Percentiles rank a stretch among this genome's conserved stretches.
phyloP scores from a whole-genome alignment of 2,797 vertebrate species.

The Melopsittacus undulatus region DNA sequence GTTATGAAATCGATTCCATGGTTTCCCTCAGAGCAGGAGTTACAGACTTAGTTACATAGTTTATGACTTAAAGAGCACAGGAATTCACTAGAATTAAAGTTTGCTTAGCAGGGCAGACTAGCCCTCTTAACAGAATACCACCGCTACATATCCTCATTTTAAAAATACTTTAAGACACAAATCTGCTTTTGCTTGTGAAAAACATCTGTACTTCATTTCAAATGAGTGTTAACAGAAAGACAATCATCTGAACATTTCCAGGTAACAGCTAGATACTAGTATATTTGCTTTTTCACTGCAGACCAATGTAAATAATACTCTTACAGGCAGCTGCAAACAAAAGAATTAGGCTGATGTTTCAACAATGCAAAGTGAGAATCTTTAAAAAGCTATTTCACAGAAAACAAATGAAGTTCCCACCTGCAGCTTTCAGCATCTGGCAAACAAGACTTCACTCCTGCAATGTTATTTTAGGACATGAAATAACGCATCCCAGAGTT shows the following conservation, averaged over 20 bases:
- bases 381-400: background rate
- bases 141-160: background rate
- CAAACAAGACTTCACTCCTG: conserved; percentile 20
- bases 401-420: conserved; percentile 35
- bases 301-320: background rate
- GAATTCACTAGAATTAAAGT: background rate
- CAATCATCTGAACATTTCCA: background rate
- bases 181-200: background rate
- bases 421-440: conserved; percentile 12
- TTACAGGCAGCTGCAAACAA: background rate
- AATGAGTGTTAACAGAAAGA: background rate
- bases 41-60: background rate
- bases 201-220: background rate
- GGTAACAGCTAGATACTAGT: background rate
- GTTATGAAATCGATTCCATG: background rate
- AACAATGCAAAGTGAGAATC: background rate
- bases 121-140: background rate
- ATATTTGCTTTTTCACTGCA: background rate
- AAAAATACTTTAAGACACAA: background rate
- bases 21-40: background rate
- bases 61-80: background rate
- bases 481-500: conserved; percentile 28
- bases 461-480: conserved; percentile 34
- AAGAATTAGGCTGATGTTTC: background rate
- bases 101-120: background rate